Conservation (phyloP, 2,888 invertebrate genomes). For the Oscheius sp. region DNA sequence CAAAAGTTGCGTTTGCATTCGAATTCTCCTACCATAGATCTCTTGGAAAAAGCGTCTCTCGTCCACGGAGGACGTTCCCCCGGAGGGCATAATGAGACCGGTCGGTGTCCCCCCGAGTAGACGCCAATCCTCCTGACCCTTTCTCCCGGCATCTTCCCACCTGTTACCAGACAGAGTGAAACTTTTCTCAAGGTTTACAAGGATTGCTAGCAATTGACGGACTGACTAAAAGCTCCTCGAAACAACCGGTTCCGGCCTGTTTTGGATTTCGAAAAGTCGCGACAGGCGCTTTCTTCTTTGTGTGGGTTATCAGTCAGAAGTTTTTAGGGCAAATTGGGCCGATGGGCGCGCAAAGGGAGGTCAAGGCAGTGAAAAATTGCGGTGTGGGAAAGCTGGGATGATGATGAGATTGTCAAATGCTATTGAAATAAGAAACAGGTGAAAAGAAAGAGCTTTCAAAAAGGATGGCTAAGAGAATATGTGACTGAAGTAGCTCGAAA, state of each 20-base stretch:
- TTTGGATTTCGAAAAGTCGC: constrained; percentile 2
- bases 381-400: neutral
- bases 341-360: constrained; percentile 21
- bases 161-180: neutral
- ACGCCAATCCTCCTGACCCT: neutral
- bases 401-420: neutral
- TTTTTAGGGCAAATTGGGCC: constrained; percentile 30
- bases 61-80: constrained; percentile 7
- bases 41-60: neutral
- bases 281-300: neutral
- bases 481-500: too few species aligned
- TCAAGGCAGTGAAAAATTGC: constrained; percentile 24
- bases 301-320: constrained; percentile 14
- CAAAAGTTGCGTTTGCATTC: too few species aligned
- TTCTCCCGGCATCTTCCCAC: neutral
- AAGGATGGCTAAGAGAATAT: too few species aligned
- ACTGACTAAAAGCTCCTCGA: neutral
- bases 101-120: constrained; percentile 25
- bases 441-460: neutral
- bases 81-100: constrained; percentile 33
- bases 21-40: too few species aligned
- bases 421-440: neutral
- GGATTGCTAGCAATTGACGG: too few species aligned
- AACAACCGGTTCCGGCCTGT: constrained; percentile 1
- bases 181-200: too few species aligned